Conservation (phyloP, 2,113 vertebrate genomes). For the Rutilus rutilus region DNA sequence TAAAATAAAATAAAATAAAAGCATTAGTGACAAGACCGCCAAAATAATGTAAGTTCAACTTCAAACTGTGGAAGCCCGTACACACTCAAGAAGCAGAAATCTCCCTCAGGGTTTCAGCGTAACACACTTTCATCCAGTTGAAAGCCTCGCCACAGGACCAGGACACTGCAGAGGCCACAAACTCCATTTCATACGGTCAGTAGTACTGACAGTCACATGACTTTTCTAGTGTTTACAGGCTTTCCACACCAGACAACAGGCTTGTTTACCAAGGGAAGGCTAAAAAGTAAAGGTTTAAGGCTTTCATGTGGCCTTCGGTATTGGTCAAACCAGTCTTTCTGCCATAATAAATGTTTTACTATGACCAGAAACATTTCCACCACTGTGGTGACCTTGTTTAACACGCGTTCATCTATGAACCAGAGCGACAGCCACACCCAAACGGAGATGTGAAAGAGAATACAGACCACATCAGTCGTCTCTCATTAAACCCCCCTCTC, state of each 20-base stretch:
- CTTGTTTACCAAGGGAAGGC: not conserved
- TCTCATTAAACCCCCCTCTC: not conserved
- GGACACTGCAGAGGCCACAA: not conserved
- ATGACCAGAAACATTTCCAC: conserved; percentile 9
- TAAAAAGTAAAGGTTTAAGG: not conserved
- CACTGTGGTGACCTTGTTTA: not conserved
- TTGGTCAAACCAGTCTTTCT: conserved; percentile 4
- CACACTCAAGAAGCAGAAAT: too few relatives aligned
- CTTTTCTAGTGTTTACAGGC: not conserved
- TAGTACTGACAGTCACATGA: not conserved
- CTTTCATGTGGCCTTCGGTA: not conserved
- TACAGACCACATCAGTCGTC: not conserved
- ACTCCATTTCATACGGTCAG: not conserved
- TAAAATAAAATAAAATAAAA: not conserved
- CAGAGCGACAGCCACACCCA: not conserved
- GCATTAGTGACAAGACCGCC: not conserved
- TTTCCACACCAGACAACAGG: not conserved
- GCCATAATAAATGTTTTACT: not conserved
- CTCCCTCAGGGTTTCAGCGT: not conserved
- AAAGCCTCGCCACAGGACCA: not conserved
- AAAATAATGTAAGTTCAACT: not conserved
- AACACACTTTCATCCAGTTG: not conserved
- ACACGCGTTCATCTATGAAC: not conserved
- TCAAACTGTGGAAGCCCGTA: not conserved
- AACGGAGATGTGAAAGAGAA: not conserved